Conservation (phyloP, 2,888 invertebrate genomes). For the Heliconius charithonia region DNA sequence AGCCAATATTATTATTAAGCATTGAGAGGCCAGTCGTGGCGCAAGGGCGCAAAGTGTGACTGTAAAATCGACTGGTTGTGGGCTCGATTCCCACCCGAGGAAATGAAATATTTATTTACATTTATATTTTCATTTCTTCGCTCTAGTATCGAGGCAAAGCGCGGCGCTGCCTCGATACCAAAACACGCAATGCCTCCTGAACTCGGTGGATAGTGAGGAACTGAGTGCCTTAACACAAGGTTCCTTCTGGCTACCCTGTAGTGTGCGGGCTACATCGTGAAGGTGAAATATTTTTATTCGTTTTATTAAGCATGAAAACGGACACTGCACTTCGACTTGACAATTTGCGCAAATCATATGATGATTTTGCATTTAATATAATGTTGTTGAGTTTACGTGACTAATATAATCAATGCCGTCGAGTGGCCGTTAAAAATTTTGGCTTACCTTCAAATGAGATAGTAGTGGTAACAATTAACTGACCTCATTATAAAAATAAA, state of each 20-base stretch:
- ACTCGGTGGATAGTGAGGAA: background rate
- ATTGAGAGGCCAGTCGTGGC: too few species aligned
- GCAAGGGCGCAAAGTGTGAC: too few species aligned
- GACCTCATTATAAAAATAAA: constrained; percentile 19
- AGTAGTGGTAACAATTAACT: constrained; percentile 25
- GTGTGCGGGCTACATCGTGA: background rate
- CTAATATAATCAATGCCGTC: constrained; percentile 39
- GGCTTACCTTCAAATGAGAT: constrained; percentile 54
- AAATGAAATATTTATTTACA: too few species aligned
- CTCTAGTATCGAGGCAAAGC: too few species aligned
- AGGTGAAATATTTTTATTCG: background rate
- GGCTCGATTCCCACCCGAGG: too few species aligned
- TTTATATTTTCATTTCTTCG: too few species aligned
- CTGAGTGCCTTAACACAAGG: background rate
- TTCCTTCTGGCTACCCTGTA: background rate
- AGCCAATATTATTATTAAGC: too few species aligned
- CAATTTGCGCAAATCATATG: background rate
- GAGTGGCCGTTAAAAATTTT: constrained; percentile 57
- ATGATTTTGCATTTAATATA: constrained; percentile 11
- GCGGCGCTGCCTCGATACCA: too few species aligned
- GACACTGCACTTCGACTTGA: background rate
- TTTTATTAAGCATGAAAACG: background rate
- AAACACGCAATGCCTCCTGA: too few species aligned
- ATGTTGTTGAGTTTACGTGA: constrained; percentile 19
- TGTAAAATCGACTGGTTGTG: too few species aligned